Conservation (phyloP, 2,113 vertebrate genomes). For the Periophthalmodon schlosseri region DNA sequence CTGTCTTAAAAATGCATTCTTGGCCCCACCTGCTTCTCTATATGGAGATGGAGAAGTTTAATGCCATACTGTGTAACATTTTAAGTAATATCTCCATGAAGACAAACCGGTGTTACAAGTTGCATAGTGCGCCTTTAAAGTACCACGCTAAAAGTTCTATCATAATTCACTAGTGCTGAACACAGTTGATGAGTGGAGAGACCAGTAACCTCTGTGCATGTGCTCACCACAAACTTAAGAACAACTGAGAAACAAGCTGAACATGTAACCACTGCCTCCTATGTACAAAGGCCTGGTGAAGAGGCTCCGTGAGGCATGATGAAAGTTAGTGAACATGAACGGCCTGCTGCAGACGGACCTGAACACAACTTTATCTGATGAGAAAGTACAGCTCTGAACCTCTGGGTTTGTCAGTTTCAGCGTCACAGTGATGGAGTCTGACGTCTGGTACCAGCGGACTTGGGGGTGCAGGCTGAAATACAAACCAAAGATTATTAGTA, state of each 20-base stretch:
- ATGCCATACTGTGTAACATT: too few relatives aligned
- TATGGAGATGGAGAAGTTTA: too few relatives aligned
- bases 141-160: background rate
- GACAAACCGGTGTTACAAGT: too few relatives aligned
- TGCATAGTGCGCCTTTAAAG: too few relatives aligned
- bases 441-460: constrained; percentile 71
- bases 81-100: too few relatives aligned
- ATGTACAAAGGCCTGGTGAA: constrained; percentile 28
- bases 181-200: background rate
- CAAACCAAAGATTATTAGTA: background rate
- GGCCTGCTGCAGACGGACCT: constrained; percentile 58
- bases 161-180: background rate
- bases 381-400: constrained; percentile 70
- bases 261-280: constrained; percentile 32
- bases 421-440: constrained; percentile 38
- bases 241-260: constrained; percentile 2
- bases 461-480: constrained; percentile 70
- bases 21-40: too few relatives aligned
- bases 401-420: constrained; percentile 70
- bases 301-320: background rate
- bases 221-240: background rate
- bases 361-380: constrained; percentile 64
- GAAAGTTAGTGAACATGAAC: background rate
- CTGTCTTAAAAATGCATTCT: too few relatives aligned
- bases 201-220: background rate